Evolutionary conservation across 2,113 vertebrate genomes (phyloP).

Genomic region (Acrocephalus arundinaceus): DNA sequence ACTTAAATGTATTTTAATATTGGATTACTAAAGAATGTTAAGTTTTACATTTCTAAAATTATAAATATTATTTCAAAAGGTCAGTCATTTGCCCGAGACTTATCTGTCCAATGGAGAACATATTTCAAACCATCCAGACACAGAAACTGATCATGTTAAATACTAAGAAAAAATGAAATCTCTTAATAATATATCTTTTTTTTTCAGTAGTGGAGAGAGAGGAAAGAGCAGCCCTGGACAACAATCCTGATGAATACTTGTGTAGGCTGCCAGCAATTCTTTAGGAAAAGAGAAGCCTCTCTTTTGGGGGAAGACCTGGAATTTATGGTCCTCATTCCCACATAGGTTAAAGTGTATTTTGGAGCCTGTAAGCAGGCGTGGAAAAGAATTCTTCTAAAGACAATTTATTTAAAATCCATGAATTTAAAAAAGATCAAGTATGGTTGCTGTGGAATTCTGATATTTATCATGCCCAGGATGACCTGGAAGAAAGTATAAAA

Average conservation of each 20-base stretch:
- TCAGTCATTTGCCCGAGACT: slow-evolving; percentile 82
- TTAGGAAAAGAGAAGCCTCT: not conserved
- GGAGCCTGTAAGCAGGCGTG: not conserved
- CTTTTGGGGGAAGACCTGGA: not conserved
- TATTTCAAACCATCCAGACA: slow-evolving; percentile 76
- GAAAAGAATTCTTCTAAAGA: not conserved
- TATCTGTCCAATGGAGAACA: slow-evolving; percentile 72
- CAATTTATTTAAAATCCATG: not conserved
- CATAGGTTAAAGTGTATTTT: not conserved
- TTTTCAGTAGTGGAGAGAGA: not conserved
- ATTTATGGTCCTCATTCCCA: not conserved
- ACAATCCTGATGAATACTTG: not conserved
- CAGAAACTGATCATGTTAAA: slow-evolving; percentile 69
- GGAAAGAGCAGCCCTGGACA: not conserved
- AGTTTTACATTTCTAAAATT: slow-evolving; percentile 90
- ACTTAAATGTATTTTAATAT: slow-evolving; percentile 85
- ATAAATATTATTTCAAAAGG: slow-evolving; percentile 96
- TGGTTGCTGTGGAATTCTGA: too few species aligned
- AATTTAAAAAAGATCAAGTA: too few species aligned
- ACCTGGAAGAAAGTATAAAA: too few species aligned
- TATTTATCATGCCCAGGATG: too few species aligned
- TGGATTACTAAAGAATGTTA: slow-evolving; percentile 87
- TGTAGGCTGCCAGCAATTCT: not conserved
- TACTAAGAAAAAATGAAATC: slow-evolving; percentile 62
- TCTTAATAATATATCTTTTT: slow-evolving; percentile 56